Percentiles rank a stretch among this genome's conserved stretches.
Conservation (phyloP, 2,113 vertebrate species). For the Rhea americana region DNA sequence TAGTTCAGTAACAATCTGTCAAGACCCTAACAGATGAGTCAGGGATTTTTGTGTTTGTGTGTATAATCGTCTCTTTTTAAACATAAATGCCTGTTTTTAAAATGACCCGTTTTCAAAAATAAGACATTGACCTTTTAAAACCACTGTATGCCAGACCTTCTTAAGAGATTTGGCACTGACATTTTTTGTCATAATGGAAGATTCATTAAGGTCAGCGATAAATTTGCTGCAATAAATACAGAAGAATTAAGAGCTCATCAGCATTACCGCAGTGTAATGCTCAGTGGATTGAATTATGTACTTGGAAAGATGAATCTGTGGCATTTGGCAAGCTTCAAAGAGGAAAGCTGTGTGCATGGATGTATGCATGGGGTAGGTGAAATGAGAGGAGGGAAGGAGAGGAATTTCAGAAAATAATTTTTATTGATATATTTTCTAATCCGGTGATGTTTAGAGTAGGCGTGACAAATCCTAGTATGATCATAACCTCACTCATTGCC, state of each 20-base stretch:
- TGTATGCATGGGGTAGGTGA: background rate
- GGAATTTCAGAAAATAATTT: background rate
- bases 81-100: slow-evolving; percentile 36
- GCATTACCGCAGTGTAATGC: slow-evolving; percentile 51
- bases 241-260: slow-evolving; percentile 77
- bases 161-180: slow-evolving; percentile 70
- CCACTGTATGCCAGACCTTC: slow-evolving; percentile 44
- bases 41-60: background rate
- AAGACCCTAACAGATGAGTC: slow-evolving; percentile 17
- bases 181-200: slow-evolving; percentile 66
- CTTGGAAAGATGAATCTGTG: slow-evolving; percentile 66
- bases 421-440: background rate
- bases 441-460: slow-evolving; percentile 27
- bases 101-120: slow-evolving; percentile 39
- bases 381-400: background rate
- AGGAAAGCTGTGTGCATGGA: background rate
- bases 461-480: background rate
- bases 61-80: slow-evolving; percentile 34
- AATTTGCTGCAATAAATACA: slow-evolving; percentile 71
- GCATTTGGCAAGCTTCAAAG: slow-evolving; percentile 61
- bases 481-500: background rate
- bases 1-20: background rate
- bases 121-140: slow-evolving; percentile 63
- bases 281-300: slow-evolving; percentile 69
- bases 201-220: slow-evolving; percentile 75